Evolutionary conservation across 2,113 vertebrate species (phyloP).

Genomic region (Dicaeum eximium): DNA sequence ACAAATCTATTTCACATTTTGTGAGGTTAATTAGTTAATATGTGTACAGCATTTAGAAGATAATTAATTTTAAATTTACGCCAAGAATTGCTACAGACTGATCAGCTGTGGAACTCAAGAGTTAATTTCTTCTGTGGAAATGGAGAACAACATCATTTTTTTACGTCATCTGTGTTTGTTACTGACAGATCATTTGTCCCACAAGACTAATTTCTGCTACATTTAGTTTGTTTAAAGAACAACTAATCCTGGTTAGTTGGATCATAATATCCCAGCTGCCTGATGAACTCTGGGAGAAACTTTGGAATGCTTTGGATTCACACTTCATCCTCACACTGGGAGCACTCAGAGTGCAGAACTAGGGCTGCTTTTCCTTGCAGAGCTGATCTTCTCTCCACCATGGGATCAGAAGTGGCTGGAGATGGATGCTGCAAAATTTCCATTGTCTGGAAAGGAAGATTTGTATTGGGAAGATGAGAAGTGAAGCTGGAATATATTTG

Average conservation of each 20-base stretch:
- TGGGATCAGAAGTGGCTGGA: background rate
- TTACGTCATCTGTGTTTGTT: background rate
- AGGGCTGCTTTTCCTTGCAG: background rate
- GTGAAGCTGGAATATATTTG: background rate
- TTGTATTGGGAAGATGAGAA: background rate
- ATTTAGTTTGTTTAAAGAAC: background rate
- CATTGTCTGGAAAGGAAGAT: background rate
- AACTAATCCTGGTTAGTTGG: background rate
- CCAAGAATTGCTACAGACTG: background rate
- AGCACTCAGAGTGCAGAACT: background rate
- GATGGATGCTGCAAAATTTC: background rate
- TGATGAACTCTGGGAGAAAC: background rate
- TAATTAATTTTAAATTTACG: background rate
- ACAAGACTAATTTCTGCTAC: background rate
- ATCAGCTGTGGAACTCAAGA: background rate
- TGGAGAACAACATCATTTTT: background rate
- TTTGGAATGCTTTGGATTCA: background rate
- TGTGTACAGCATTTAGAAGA: background rate
- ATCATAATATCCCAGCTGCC: background rate
- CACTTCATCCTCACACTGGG: background rate
- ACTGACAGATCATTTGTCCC: background rate
- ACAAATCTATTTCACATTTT: background rate
- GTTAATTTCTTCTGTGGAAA: background rate
- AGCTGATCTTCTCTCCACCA: too few relatives aligned
- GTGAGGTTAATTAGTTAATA: constrained; percentile 19